These are phyloP conservation scores for Synergus itoensis DNA, from an alignment of 2,888 invertebrate genomes.

Conservation along the genomic window DNA sequence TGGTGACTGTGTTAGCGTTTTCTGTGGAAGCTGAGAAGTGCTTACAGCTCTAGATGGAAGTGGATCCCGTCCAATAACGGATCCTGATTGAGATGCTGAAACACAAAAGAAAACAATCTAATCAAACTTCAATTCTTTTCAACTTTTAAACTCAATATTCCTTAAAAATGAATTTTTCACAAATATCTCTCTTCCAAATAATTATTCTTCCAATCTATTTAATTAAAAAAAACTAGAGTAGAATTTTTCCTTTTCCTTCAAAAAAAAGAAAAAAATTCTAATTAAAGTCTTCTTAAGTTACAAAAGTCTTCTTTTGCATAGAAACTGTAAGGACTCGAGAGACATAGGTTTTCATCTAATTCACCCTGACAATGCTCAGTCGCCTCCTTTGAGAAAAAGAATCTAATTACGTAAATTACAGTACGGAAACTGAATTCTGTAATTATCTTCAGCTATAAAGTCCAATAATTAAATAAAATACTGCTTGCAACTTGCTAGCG, in stretches of 20 bases:
- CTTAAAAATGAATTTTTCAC: not conserved
- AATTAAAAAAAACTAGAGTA: not conserved
- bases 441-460: slow-evolving; percentile 4
- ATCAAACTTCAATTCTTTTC: not conserved
- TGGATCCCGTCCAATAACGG: slow-evolving; percentile 82
- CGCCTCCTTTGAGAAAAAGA: slow-evolving; percentile 3
- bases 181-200: not conserved
- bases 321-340: too few species aligned
- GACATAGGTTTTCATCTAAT: too few species aligned
- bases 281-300: slow-evolving; percentile 23
- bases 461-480: not conserved
- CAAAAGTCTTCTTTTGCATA: slow-evolving; percentile 2
- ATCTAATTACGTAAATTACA: slow-evolving; percentile 17
- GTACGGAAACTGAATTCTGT: not conserved
- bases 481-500: not conserved
- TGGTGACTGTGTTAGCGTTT: slow-evolving; percentile 75
- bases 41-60: slow-evolving; percentile 78
- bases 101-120: slow-evolving; percentile 60
- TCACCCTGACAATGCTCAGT: not conserved
- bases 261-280: not conserved
- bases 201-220: too few species aligned
- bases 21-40: slow-evolving; percentile 71
- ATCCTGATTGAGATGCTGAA: slow-evolving; percentile 86
- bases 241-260: not conserved
- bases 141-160: not conserved